These are phyloP conservation scores for Neopipo cinnamomea DNA, from an alignment of 2,113 vertebrate genomes.

Conservation along the genomic window DNA sequence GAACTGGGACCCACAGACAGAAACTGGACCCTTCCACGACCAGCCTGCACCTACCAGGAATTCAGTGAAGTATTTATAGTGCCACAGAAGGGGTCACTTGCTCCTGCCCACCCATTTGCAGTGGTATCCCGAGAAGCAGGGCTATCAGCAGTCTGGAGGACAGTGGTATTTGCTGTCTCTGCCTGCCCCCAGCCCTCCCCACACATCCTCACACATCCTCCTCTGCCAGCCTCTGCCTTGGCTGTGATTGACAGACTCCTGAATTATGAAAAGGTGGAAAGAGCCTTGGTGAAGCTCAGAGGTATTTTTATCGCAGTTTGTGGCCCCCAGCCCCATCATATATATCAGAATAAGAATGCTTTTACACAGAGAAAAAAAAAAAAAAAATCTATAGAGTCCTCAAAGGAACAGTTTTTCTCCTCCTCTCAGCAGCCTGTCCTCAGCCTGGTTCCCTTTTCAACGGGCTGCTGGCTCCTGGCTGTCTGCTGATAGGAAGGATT, in stretches of 20 bases:
- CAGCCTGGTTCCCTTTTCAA: background rate
- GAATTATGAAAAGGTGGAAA: slow-evolving; percentile 58
- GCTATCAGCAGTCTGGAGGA: background rate
- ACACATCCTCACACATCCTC: background rate
- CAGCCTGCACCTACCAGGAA: background rate
- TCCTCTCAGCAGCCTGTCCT: slow-evolving; percentile 53
- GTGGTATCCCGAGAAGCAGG: background rate
- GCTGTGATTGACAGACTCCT: slow-evolving; percentile 47
- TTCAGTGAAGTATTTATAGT: background rate
- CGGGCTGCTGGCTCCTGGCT: slow-evolving; percentile 63
- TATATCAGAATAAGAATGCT: slow-evolving; percentile 30
- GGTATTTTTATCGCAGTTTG: background rate
- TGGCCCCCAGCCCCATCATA: background rate
- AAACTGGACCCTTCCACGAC: background rate
- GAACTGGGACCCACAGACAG: background rate
- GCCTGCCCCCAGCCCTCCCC: background rate
- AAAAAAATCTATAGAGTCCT: slow-evolving; percentile 58
- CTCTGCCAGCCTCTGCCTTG: background rate
- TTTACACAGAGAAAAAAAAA: slow-evolving; percentile 7
- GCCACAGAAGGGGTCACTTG: background rate
- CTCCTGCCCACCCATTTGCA: background rate
- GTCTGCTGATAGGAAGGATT: slow-evolving; percentile 63
- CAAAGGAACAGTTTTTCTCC: slow-evolving; percentile 54
- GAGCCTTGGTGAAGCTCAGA: slow-evolving; percentile 40
- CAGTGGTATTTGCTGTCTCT: background rate